phyloP scores from a whole-genome alignment of 2,797 vertebrate species.

The Margarornis squamiger region DNA sequence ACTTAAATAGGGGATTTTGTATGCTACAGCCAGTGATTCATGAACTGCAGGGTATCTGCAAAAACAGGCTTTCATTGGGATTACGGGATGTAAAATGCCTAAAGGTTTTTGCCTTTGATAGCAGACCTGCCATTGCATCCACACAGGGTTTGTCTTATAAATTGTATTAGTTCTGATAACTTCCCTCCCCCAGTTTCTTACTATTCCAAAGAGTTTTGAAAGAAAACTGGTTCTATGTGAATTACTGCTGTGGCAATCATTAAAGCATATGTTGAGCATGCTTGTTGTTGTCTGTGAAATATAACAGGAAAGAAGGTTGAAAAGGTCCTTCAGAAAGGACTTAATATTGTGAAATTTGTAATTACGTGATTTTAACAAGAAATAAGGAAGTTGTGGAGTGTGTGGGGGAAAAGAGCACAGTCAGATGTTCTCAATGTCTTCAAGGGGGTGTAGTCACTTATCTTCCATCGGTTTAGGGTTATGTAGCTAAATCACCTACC shows the following conservation, averaged over 20 bases:
- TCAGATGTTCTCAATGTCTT: not conserved
- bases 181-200: slow-evolving; percentile 32
- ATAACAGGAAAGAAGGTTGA: not conserved
- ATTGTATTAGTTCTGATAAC: slow-evolving; percentile 50
- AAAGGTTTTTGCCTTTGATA: slow-evolving; percentile 67
- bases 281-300: not conserved
- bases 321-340: not conserved
- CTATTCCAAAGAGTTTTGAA: slow-evolving; percentile 33
- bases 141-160: slow-evolving; percentile 44
- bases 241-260: not conserved
- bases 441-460: not conserved
- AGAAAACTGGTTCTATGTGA: slow-evolving; percentile 27
- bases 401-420: not conserved
- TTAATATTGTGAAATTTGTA: not conserved
- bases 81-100: slow-evolving; percentile 66
- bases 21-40: slow-evolving; percentile 71
- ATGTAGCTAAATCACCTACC: not conserved
- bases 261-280: not conserved
- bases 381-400: not conserved
- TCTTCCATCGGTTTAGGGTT: not conserved
- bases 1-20: slow-evolving; percentile 74
- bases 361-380: not conserved
- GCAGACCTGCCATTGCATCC: slow-evolving; percentile 20
- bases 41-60: slow-evolving; percentile 65
- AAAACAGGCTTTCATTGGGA: slow-evolving; percentile 62